phyloP scores from a whole-genome alignment of 2,888 invertebrate genomes.

The Cybosia mesomella region DNA sequence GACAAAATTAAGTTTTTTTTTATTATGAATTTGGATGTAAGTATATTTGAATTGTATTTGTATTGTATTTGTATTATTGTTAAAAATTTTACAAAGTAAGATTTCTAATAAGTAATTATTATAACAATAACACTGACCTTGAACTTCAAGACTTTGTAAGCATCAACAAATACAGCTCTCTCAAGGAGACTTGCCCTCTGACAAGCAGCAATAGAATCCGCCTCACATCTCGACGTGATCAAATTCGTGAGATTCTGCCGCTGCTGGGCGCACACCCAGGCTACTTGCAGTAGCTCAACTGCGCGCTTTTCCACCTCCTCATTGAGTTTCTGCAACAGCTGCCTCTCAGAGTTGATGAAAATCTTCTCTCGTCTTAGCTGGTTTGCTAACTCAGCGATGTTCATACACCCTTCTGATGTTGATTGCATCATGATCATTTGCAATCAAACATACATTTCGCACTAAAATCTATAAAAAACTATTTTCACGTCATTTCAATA shows the following conservation, averaged over 20 bases:
- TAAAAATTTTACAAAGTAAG: neutral
- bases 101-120: neutral
- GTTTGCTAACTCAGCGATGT: conserved; percentile 82
- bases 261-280: conserved; percentile 96
- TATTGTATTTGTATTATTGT: neutral
- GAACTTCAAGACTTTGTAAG: conserved; percentile 93
- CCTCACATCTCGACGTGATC: conserved; percentile 91
- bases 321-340: conserved; percentile 92
- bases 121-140: conserved; percentile 86
- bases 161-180: conserved; percentile 90
- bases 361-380: conserved; percentile 94
- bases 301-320: conserved; percentile 89
- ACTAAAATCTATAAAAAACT: conserved; percentile 50
- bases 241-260: conserved; percentile 92
- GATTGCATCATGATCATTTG: conserved; percentile 79
- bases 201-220: conserved; percentile 92
- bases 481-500: conserved; percentile 66
- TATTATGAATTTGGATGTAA: neutral
- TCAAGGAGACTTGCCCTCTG: conserved; percentile 85
- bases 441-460: conserved; percentile 60
- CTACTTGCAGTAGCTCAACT: conserved; percentile 88
- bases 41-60: neutral
- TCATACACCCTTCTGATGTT: conserved; percentile 81
- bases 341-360: conserved; percentile 94
- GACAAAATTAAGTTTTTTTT: too few species aligned